These are phyloP conservation scores for Hoplodrina ambigua DNA, from an alignment of 2,888 invertebrate genomes.

Conservation along the genomic window DNA sequence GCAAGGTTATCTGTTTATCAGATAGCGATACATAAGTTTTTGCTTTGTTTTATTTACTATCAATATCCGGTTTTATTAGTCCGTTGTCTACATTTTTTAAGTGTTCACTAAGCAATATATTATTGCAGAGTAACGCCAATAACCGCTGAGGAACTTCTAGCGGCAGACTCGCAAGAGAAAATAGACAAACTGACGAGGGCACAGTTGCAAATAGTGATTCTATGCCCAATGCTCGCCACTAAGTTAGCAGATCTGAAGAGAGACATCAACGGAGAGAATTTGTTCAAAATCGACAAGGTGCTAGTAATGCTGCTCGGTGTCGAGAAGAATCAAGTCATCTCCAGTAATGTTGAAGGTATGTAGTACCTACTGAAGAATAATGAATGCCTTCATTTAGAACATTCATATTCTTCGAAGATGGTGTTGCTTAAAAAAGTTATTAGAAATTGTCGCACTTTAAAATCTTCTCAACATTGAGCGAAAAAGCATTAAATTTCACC, in stretches of 20 bases:
- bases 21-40: slow-evolving; percentile 18
- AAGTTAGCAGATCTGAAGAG: slow-evolving; percentile 90
- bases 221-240: slow-evolving; percentile 94
- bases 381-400: not conserved
- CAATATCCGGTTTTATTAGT: slow-evolving; percentile 8
- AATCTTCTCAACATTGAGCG: slow-evolving; percentile 28
- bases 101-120: slow-evolving; percentile 6
- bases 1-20: slow-evolving; percentile 1
- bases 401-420: slow-evolving; percentile 4
- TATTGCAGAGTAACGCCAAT: slow-evolving; percentile 93
- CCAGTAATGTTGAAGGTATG: slow-evolving; percentile 93
- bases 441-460: slow-evolving; percentile 10
- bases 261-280: slow-evolving; percentile 88
- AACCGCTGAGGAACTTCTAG: slow-evolving; percentile 92
- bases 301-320: slow-evolving; percentile 95
- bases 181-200: slow-evolving; percentile 91
- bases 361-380: not conserved
- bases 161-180: slow-evolving; percentile 87
- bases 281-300: slow-evolving; percentile 93
- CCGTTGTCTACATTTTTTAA: not conserved
- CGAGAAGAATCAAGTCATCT: slow-evolving; percentile 92
- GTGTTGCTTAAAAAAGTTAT: slow-evolving; percentile 10
- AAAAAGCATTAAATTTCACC: slow-evolving; percentile 20
- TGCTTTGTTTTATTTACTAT: not conserved
- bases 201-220: slow-evolving; percentile 94